A percentile compares a stretch with the other conserved stretches of the same genome.
Conservation (phyloP, 2,797 vertebrate genomes). For the Aulostomus chinensis region DNA sequence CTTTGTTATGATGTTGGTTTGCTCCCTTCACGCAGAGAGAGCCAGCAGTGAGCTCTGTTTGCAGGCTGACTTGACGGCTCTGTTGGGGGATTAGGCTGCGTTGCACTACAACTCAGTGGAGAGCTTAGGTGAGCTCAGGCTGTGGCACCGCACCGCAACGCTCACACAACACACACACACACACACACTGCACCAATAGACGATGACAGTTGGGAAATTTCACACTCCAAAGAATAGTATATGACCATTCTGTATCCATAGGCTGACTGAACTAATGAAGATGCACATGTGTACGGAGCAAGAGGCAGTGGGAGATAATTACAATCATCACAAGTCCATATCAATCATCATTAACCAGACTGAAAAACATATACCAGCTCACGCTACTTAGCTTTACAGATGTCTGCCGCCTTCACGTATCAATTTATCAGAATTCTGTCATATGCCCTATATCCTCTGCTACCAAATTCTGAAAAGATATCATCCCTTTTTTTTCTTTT, state of each 20-base stretch:
- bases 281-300: conserved; percentile 59
- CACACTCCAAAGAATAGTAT: conserved; percentile 58
- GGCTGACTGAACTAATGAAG: conserved; percentile 67
- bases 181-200: too few species aligned
- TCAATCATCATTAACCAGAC: conserved; percentile 69
- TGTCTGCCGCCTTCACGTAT: conserved; percentile 12
- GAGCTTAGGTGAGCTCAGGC: conserved; percentile 70
- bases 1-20: conserved; percentile 96
- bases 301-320: conserved; percentile 68
- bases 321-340: conserved; percentile 67
- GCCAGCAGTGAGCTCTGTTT: conserved; percentile 86
- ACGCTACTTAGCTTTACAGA: conserved; percentile 28
- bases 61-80: conserved; percentile 83
- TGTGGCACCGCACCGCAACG: conserved; percentile 32
- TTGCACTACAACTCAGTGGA: conserved; percentile 69
- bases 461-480: conserved; percentile 8
- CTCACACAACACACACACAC: conserved; percentile 34
- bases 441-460: too few species aligned
- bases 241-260: conserved; percentile 26
- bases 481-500: conserved; percentile 34
- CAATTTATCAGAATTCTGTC: conserved; percentile 23
- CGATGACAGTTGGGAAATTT: conserved; percentile 58
- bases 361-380: conserved; percentile 53
- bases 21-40: conserved; percentile 82
- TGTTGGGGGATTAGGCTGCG: conserved; percentile 76